Conservation (phyloP, 1,140 invertebrate species). For the Amyelois transitella region DNA sequence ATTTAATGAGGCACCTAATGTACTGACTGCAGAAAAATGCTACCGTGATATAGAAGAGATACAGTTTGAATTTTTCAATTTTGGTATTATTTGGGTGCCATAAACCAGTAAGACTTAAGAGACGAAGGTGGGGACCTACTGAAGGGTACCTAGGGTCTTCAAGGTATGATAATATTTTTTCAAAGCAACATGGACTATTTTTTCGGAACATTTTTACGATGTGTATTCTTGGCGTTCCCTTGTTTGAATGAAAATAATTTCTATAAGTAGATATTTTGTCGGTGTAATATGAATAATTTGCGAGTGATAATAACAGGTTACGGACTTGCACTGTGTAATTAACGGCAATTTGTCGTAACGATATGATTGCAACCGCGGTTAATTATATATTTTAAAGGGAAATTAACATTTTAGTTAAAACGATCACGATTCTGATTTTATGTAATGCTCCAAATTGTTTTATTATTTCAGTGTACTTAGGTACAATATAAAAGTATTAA, state of each 20-base stretch:
- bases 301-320: slow-evolving; percentile 19
- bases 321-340: neutral
- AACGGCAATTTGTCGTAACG: neutral
- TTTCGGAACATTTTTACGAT: neutral
- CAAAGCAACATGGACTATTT: neutral
- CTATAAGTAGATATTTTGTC: neutral
- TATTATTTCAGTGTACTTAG: no score
- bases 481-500: no score
- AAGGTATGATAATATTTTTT: slow-evolving; percentile 18
- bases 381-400: slow-evolving; percentile 10
- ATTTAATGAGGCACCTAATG: slow-evolving; percentile 29
- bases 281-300: slow-evolving; percentile 16
- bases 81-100: slow-evolving; percentile 28
- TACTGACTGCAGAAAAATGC: slow-evolving; percentile 39
- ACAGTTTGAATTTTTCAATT: slow-evolving; percentile 22
- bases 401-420: neutral
- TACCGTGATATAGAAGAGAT: slow-evolving; percentile 26
- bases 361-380: slow-evolving; percentile 5
- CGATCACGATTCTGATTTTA: neutral
- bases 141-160: slow-evolving; percentile 31
- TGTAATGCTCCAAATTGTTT: no score
- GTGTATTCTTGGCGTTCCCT: neutral
- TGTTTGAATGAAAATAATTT: neutral
- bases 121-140: slow-evolving; percentile 30
- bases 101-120: slow-evolving; percentile 27